These are phyloP conservation scores for Xiphophorus birchmanni DNA, from an alignment of 2,797 vertebrate genomes.

Conservation along the genomic window DNA sequence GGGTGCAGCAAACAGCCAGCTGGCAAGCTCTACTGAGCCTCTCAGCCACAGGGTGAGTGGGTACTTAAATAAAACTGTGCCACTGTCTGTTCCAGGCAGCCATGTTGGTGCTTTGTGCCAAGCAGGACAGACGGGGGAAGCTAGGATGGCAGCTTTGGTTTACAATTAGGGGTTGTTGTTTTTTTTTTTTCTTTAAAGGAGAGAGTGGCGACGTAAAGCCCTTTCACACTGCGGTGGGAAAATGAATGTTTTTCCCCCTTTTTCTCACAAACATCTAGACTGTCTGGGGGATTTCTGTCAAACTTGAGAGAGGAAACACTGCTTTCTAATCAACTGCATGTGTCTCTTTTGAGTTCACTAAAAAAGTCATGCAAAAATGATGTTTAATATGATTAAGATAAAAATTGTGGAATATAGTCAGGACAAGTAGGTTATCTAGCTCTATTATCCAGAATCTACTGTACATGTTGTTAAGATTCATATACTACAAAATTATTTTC, in stretches of 20 bases:
- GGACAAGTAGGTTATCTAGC: not conserved
- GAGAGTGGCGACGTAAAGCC: conserved; percentile 34
- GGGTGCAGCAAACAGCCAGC: conserved; percentile 55
- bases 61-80: conserved; percentile 63
- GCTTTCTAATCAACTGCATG: conserved; percentile 28
- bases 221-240: conserved; percentile 37
- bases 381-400: not conserved
- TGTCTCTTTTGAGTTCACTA: conserved; percentile 24
- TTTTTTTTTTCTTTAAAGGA: not conserved
- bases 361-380: not conserved
- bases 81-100: conserved; percentile 63
- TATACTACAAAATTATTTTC: not conserved
- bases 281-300: conserved; percentile 30
- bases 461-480: not conserved
- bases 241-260: conserved; percentile 30
- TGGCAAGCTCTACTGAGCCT: conserved; percentile 63
- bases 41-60: conserved; percentile 65
- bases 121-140: conserved; percentile 34
- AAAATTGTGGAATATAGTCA: not conserved
- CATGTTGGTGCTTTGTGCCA: conserved; percentile 61
- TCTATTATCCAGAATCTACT: not conserved
- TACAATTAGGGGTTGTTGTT: conserved; percentile 61
- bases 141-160: conserved; percentile 25
- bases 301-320: conserved; percentile 11
- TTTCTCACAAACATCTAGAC: conserved; percentile 16